These are phyloP conservation scores for Apis florea DNA, from an alignment of 1,140 invertebrate species.

Conservation along the genomic window DNA sequence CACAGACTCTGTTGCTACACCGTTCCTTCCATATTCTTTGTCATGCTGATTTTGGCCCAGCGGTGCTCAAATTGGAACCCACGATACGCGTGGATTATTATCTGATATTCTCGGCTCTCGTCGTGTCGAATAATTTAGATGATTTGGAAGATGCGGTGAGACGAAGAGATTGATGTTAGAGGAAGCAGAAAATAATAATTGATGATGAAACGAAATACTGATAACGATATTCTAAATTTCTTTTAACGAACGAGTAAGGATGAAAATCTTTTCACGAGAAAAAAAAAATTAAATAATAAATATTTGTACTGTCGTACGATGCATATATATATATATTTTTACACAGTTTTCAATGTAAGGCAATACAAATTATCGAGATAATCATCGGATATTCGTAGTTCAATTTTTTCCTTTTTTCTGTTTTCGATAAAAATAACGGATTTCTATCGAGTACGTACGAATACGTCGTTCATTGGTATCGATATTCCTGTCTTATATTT, in stretches of 20 bases:
- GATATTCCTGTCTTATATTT: constrained; percentile 13
- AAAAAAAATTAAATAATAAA: no score
- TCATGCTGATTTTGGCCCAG: constrained; percentile 75
- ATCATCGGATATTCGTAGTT: no score
- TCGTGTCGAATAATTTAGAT: no score
- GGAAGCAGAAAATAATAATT: no score
- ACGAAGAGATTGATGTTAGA: no score
- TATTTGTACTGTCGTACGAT: background rate
- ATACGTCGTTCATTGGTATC: background rate
- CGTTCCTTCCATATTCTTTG: constrained; percentile 67
- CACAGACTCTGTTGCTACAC: background rate
- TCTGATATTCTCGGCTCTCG: background rate
- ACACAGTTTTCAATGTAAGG: background rate
- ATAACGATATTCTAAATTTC: no score
- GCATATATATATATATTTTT: background rate
- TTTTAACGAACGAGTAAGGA: no score
- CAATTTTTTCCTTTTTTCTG: background rate
- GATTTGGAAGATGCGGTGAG: no score
- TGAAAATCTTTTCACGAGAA: no score
- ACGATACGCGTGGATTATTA: background rate
- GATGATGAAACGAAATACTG: no score
- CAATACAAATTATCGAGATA: background rate
- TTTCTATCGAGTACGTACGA: background rate
- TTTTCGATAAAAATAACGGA: background rate
- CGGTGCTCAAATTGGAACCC: constrained; percentile 60